These are phyloP conservation scores for Petrophora chlorosata DNA, from an alignment of 2,888 invertebrate genomes.

Conservation along the genomic window DNA sequence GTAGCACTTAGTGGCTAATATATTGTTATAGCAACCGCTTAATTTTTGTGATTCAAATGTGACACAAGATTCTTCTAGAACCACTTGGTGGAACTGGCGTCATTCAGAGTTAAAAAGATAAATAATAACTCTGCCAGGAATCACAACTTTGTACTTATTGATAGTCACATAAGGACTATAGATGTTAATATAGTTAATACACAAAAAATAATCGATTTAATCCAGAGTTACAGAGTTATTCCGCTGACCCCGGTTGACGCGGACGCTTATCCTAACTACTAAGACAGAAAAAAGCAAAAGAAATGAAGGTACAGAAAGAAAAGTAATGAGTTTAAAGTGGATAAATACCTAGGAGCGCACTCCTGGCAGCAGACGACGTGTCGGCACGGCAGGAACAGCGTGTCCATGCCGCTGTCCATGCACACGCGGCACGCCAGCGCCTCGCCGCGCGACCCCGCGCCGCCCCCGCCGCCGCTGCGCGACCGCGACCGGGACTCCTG, in stretches of 20 bases:
- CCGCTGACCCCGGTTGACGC: too few species aligned
- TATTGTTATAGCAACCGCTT: too few species aligned
- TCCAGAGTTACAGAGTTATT: too few species aligned
- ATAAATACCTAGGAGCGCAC: constrained; percentile 87
- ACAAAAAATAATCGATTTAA: too few species aligned
- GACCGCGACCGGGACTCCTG: constrained; percentile 64
- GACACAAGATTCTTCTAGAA: too few species aligned
- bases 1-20: too few species aligned
- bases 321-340: constrained; percentile 25
- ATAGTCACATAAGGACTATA: background rate
- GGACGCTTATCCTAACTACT: too few species aligned
- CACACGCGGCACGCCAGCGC: constrained; percentile 93
- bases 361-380: constrained; percentile 92
- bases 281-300: background rate
- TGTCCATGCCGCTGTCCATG: constrained; percentile 92
- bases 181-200: background rate
- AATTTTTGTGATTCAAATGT: too few species aligned
- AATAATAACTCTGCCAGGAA: too few species aligned
- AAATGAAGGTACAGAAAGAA: background rate
- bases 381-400: constrained; percentile 94
- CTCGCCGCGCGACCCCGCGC: constrained; percentile 72
- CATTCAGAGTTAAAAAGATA: too few species aligned
- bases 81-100: too few species aligned
- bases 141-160: too few species aligned
- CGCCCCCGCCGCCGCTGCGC: constrained; percentile 74